Evolutionary conservation across 2,797 vertebrate genomes (phyloP), one percentile per base, ranked within the genome.

Genomic region (Pangasius sanitwongsei): DNA sequence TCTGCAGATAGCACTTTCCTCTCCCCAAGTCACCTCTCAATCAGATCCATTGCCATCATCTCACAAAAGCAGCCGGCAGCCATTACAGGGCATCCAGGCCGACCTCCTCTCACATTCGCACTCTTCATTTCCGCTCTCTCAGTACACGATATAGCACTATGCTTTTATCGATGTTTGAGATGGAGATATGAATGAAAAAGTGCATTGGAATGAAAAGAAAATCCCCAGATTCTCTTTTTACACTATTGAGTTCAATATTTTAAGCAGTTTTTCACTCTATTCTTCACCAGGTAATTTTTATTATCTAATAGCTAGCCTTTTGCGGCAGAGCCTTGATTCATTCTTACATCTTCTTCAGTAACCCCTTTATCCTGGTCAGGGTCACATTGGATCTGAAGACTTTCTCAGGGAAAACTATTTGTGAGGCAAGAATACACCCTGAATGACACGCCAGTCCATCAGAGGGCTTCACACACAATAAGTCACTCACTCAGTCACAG

Each of bases 1-100:
- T 63, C 25, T 78, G 25, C 78, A 81, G 72, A 87, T 34, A 80
- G 78, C 86, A 88, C 87, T 91, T 59, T 84, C 78, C 78, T 86
- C 90, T 83, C 88, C 77, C 83, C 61, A 67, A 87, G 86, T 84
- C 72, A 72, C 86, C 65, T 77, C 83, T 89, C 90, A 88, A 85
- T 91, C 90, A 87, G 70, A 84, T 44, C 83, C 48, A 81, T 87
- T 91, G 85, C 88, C 63, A 82, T 89, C 85, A 44, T 88, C 87
- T 89, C 63, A 85, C 86, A 87, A 85, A 90, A 89, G 86, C 72
- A 59, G 50, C 86, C 82, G 25, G 50, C 82, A 48, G 31, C 41
- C 83, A 78, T 91, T 87, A 88, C 83, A 83, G 48, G 78, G 65
- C 86, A 74, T 55, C 69, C 83, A 50, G 48, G 20, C 41, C 5